Base-by-base conservation (phyloP, 2,888 invertebrate species). In the Apamea anceps region DNA sequence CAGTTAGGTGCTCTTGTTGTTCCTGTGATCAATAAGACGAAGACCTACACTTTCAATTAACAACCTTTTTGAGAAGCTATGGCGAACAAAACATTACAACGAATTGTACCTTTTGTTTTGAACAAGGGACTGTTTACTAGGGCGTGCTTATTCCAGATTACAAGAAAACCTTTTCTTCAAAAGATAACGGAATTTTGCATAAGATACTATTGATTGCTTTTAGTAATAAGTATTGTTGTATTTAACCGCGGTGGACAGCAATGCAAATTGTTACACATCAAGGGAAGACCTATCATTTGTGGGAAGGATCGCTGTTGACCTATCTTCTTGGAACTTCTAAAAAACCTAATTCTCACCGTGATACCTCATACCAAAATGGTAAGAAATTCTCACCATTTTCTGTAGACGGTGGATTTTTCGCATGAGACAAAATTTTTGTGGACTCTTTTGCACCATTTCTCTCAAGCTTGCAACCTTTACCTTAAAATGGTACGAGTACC, bases 71-170 rank as follows among this genome's bases (percentile, higher is more conserved):
- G 15, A 62, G 54, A 45, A 37, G 7, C 62, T 54, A 5, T 25
- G 32, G 28, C 12, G 54, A 78, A 84, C 54, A 84, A 79, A 62
- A 83, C 45, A 63, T 80, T 71, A 37, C 54, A 45, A 48, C 28
- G n/a, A 68, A 68, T 67, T 45, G 28, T 77, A 70, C 54, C 79
- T 84, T 84, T 81, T 84, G 79, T 79, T 81, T 68, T 28, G 78
- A 83, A 80, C 78, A 68, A 67, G 60, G 42, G 51, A n/a, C 15
- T 81, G 63, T 48, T 79, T 54, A 45, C 45, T 45, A 80, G 54
- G 32, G 32, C 68, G 62, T 48, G 37, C 25, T 48, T 21, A 63
- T 80, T 79, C 45, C 68, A 21, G 84, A 84, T 84, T 84, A 63
- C 45, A 68, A 48, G 10, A 54, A 79, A 81, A 70, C 68, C 79